Evolutionary conservation across 2,113 vertebrate genomes (phyloP).

Genomic region (Nipponia nippon): DNA sequence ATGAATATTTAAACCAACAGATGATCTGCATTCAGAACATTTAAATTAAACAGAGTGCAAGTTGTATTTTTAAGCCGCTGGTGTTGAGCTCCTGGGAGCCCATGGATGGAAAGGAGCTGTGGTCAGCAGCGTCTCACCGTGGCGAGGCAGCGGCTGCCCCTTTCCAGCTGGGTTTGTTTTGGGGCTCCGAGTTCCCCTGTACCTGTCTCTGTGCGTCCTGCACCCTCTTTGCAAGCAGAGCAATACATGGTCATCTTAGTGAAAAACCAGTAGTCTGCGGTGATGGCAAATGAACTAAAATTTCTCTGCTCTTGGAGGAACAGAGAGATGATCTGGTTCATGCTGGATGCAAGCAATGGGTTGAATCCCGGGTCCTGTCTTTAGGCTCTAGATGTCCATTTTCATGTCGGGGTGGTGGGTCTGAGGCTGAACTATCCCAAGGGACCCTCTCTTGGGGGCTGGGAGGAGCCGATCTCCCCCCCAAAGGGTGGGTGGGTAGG

Average conservation of each 20-base stretch:
- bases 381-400: fast-evolving
- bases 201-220: not conserved
- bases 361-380: not conserved
- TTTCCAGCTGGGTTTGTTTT: not conserved
- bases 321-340: no score
- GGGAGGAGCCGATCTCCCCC: no score
- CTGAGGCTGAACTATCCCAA: not conserved
- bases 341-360: not conserved
- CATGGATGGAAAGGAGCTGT: not conserved
- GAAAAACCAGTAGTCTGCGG: not conserved
- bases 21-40: not conserved
- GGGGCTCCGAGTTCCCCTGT: not conserved
- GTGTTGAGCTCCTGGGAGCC: not conserved
- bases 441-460: not conserved
- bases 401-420: not conserved
- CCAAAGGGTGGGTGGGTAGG: not conserved
- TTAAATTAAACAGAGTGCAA: not conserved
- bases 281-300: not conserved
- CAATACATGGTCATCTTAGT: not conserved
- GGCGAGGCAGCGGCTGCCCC: not conserved
- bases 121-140: fast-evolving
- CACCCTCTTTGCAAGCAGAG: not conserved
- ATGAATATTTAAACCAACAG: not conserved
- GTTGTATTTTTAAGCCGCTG: not conserved
- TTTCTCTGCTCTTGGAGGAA: not conserved